Evolutionary conservation across 2,888 invertebrate species (phyloP), one percentile per base, ranked within the genome.

Genomic region (Apantesis nais): DNA sequence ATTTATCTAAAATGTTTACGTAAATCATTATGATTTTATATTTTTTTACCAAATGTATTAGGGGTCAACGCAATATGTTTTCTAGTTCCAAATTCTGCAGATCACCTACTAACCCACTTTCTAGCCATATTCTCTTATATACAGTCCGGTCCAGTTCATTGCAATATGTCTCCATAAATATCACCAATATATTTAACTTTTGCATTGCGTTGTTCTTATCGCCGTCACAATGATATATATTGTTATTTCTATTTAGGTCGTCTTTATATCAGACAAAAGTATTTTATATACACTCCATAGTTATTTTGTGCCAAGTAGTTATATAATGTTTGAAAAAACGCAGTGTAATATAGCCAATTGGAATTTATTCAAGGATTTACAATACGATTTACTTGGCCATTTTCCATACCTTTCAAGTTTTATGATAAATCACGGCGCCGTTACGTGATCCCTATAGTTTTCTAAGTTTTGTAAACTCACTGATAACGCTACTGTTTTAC

Each of bases 331-430:
- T 78, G 72, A 78, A 74, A 78, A 76, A 78, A 70, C 66, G 39
- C 71, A 63, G 67, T 80, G 75, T 78, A 74, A 70, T 74, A 75
- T 78, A 63, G 77, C 79, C 80, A 82, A 78, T 68, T 80, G 74
- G 77, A 65, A 67, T 77, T 78, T 78, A 76, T 81, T 74, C 75
- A 76, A 78, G 72, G 75, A 80, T 81, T 79, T 79, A 82, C 71
- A 78, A 75, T 70, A 72, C 72, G 76, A 76, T 74, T 76, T 78
- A 85, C 72, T 89, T 89, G 89, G 88, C 88, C 78, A 84, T 81
- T 86, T 83, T 88, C 88, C 88, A 89, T 85, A 85, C 77, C 77
- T 69, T 62, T 70, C 34, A 48, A 34, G 74, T 73, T 74, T 48
- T 48, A 37, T 62, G 70, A 62, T 52, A 65, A 72, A 60, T n/a